Evolutionary conservation across 2,797 vertebrate genomes (phyloP), one percentile per base, ranked within the genome.

Genomic region (Sebastes minor): DNA sequence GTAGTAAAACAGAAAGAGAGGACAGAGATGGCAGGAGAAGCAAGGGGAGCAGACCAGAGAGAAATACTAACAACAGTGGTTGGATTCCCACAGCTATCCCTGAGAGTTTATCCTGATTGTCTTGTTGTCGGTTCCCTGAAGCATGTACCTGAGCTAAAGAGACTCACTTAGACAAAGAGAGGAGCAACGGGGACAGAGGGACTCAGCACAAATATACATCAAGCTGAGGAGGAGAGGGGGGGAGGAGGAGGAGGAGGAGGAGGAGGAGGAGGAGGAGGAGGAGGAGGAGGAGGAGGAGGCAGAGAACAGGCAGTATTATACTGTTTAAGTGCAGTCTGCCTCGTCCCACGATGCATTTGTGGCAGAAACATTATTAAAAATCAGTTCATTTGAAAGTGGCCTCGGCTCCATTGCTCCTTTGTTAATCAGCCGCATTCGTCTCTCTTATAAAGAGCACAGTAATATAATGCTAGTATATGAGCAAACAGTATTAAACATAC

Each of bases 141-240:
- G 91, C 90, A 78, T 91, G 87, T 86, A 91, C 78, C 89, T 87
- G 80, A 91, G 89, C 80, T 87, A 87, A 90, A 87, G 86, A 93
- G 83, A 87, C 85, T 92, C 84, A 85, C 84, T 90, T 89, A 90
- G 89, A 90, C 89, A 90, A 88, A 87, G 86, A 81, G 76, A 78
- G 78, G 79, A 80, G 79, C 82, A 88, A 72, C 71, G 60, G 79
- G 77, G 81, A 91, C 68, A 83, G 72, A 79, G 76, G 72, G 76
- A 84, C 85, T 92, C 85, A 59, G 80, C 74, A 63, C 85, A 90
- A 86, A 93, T 92, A 89, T 89, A 84, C 89, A 82, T 92, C 91
- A 89, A 87, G 63, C 74, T 73, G 71, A 81, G 62, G 70, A 73
- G 74, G 53, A 72, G 32, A 38, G 18, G 25, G 68, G n/a, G 0